These are phyloP conservation scores for Rhinolophus sinicus DNA, from an alignment of 2,113 vertebrate genomes.

Conservation along the genomic window DNA sequence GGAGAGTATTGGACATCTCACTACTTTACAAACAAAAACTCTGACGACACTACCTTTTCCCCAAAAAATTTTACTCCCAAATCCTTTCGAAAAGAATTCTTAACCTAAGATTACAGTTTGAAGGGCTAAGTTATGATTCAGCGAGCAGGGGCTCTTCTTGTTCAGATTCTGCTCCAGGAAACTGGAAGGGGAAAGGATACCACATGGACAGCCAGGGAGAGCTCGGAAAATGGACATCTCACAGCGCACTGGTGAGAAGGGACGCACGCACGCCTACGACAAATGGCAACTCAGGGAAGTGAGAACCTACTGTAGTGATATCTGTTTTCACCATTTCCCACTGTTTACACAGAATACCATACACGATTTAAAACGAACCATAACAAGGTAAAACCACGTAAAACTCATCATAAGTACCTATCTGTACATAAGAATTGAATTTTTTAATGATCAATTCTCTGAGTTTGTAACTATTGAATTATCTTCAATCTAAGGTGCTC, in stretches of 20 bases:
- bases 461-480: background rate
- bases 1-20: background rate
- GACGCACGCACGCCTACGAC: background rate
- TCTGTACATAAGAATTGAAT: background rate
- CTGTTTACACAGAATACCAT: background rate
- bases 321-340: background rate
- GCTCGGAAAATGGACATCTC: background rate
- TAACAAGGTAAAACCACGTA: background rate
- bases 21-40: background rate
- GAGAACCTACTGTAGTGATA: background rate
- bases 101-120: background rate
- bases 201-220: background rate
- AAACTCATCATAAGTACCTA: background rate
- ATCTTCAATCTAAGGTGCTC: background rate
- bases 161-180: background rate
- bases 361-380: background rate
- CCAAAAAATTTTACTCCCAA: background rate
- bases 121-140: background rate
- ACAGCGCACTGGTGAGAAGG: background rate
- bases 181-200: fast-evolving
- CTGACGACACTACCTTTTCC: background rate
- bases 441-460: background rate
- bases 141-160: background rate
- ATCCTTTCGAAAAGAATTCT: background rate
- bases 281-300: background rate